Conservation (phyloP, 2,888 invertebrate genomes). For the Escarpia spicata region DNA sequence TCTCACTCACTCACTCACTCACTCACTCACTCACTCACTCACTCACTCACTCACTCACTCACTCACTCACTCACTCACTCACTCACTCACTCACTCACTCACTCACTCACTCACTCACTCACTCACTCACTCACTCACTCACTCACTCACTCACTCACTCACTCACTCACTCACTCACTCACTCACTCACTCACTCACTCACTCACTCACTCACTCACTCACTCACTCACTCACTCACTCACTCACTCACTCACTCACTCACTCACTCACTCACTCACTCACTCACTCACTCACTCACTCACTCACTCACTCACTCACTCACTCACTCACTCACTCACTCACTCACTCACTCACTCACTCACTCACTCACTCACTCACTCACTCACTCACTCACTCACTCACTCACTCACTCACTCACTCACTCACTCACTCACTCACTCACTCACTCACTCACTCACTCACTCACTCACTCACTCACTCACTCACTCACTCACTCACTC, state of each 20-base stretch:
- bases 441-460: neutral
- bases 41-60: conserved; percentile 19
- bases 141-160: conserved; percentile 19
- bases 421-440: neutral
- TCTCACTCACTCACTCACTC: neutral
- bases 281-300: conserved; percentile 4
- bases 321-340: conserved; percentile 19
- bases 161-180: conserved; percentile 19
- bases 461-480: too few relatives aligned
- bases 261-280: conserved; percentile 19
- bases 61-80: conserved; percentile 19
- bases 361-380: conserved; percentile 11
- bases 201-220: conserved; percentile 19
- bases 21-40: neutral
- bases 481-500: too few relatives aligned
- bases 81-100: conserved; percentile 19
- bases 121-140: neutral
- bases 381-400: neutral
- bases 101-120: conserved; percentile 18
- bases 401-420: neutral
- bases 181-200: conserved; percentile 19
- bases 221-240: conserved; percentile 19
- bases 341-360: conserved; percentile 14
- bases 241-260: conserved; percentile 19
- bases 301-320: neutral